A percentile compares a stretch with the other conserved stretches of the same genome.
Evolutionary conservation across 2,797 vertebrate species (phyloP).

Genomic region (Mastacembelus armatus): DNA sequence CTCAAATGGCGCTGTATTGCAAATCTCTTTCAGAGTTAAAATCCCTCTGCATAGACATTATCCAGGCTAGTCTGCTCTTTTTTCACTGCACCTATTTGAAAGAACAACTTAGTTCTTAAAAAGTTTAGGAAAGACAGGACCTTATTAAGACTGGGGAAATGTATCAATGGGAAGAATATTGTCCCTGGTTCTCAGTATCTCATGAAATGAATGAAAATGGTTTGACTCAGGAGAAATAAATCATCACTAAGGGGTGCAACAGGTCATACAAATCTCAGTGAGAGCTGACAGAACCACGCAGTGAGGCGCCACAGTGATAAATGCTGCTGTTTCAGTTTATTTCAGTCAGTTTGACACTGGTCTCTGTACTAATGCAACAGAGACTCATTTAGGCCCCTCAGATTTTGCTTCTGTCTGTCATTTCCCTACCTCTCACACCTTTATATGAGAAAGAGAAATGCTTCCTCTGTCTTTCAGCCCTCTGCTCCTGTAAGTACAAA

Average conservation of each 20-base stretch:
- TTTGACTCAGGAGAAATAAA: conserved; percentile 40
- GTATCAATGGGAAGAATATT: conserved; percentile 1
- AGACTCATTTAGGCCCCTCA: conserved; percentile 21
- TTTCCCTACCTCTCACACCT: conserved; percentile 10
- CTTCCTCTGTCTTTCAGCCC: conserved; percentile 3
- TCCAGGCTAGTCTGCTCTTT: neutral
- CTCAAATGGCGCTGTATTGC: conserved; percentile 26
- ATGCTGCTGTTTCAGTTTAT: conserved; percentile 41
- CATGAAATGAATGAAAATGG: conserved; percentile 20
- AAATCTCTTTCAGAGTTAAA: conserved; percentile 44
- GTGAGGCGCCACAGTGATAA: conserved; percentile 45
- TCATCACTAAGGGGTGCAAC: conserved; percentile 26
- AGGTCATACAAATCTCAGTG: conserved; percentile 28
- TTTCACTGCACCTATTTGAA: conserved; percentile 14
- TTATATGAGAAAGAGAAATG: conserved; percentile 16
- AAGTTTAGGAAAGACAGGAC: neutral
- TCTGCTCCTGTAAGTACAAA: neutral
- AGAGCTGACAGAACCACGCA: conserved; percentile 27
- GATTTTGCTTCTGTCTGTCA: conserved; percentile 14
- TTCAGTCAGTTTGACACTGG: conserved; percentile 37
- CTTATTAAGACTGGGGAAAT: neutral
- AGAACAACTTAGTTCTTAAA: conserved; percentile 19
- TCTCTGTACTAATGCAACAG: conserved; percentile 12
- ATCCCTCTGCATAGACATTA: conserved; percentile 41
- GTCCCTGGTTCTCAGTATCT: neutral